Conservation (phyloP, 2,797 vertebrate genomes). For the Pteronotus mesoamericanus region DNA sequence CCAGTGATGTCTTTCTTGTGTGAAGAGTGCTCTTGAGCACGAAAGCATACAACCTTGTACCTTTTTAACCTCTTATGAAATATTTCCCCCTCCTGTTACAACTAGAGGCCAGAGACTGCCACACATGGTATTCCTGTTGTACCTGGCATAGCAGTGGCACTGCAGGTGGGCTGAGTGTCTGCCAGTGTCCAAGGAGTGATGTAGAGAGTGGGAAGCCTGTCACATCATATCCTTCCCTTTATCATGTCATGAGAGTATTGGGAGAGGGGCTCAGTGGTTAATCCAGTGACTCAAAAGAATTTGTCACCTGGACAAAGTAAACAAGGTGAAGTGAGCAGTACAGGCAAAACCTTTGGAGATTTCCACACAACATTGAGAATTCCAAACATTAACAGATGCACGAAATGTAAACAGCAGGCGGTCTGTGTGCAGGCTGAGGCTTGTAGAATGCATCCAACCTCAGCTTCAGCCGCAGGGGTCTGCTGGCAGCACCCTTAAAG, state of each 20-base stretch:
- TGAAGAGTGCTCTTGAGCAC: neutral
- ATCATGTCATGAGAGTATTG: neutral
- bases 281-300: neutral
- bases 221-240: too few species aligned
- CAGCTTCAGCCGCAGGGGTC: neutral
- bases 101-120: neutral
- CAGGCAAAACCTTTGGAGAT: neutral
- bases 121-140: neutral
- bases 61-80: neutral
- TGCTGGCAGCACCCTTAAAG: too few species aligned
- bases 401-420: neutral
- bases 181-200: rapidly evolving
- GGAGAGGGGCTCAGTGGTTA: neutral
- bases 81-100: neutral
- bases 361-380: neutral
- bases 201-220: rapidly evolving
- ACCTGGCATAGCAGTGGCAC: neutral
- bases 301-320: neutral
- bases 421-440: neutral
- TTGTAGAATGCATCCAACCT: rapidly evolving
- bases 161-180: neutral
- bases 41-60: neutral
- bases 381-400: neutral
- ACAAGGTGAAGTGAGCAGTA: neutral
- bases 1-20: too few species aligned